Evolutionary conservation across 30 jellyfish, hydroid and myxozoan genomes (phyloP), one percentile per base, ranked within the genome.

Genomic region (Pelagia noctiluca): DNA sequence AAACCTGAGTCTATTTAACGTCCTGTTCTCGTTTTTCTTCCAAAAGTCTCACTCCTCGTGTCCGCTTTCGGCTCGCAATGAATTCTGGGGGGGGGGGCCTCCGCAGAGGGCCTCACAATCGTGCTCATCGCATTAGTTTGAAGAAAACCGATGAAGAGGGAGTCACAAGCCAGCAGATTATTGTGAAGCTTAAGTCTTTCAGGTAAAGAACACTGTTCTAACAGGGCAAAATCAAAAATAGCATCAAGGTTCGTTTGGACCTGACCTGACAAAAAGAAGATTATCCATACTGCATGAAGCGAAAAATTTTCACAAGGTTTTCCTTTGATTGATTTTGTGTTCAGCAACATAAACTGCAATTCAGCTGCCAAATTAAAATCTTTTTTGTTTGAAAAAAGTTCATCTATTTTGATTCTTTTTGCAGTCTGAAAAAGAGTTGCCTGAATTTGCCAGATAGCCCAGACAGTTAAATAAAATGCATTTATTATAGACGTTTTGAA

Each of bases 261-360:
- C 68, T 67, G 91, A 81, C 42, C 63, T 81, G 31, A 66, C 91
- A 24, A 49, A 28, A 42, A 29, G 68, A 24, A 81, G 78, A 70
- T 1, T 38, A 4, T 1, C 28, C 25, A 31, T 68, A 46, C 16
- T 83, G 75, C 35, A 52, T 62, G 63, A 50, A 1, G 93, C 93
- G 19, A 36, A n/a, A 21, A 83, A 53, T 30, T 83, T 54, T 86
- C 81, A 32, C 52, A 83, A 35, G 26, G n/a, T 29, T 2, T 4
- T 25, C 46, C 79, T 30, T 21, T 29, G 5, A 52, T 82, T 1
- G 85, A 82, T 49, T 82, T 82, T 33, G 85, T 69, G 34, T 65
- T 82, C 23, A n/a, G 33, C 24, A 57, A 75, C 37, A 75, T 75
- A 21, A 75, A 71, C 50, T 71, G 84, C 84, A 37, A 71, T 71